A percentile compares a stretch with the other conserved stretches of the same genome.
These are phyloP conservation scores for Wasmannia auropunctata DNA, from an alignment of 1,140 invertebrate species.

Conservation along the genomic window DNA sequence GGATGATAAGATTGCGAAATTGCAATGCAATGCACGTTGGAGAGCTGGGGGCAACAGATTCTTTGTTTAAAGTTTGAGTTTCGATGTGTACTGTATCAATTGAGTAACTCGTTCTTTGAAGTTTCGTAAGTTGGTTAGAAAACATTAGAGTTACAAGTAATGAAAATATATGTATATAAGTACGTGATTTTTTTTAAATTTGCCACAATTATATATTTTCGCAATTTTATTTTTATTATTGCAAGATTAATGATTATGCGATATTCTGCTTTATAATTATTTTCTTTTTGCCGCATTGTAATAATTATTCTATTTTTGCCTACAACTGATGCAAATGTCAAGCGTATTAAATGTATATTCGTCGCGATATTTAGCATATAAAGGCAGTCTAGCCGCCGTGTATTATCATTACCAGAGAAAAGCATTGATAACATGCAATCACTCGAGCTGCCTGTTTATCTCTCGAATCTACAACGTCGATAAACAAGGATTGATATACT, in stretches of 20 bases:
- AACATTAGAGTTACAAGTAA: background rate
- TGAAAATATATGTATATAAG: background rate
- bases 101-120: background rate
- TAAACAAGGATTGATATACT: slow-evolving; percentile 13
- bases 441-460: slow-evolving; percentile 38
- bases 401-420: background rate
- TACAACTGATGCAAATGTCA: background rate
- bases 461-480: slow-evolving; percentile 6
- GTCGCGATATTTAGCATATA: slow-evolving; percentile 1
- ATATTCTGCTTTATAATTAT: background rate
- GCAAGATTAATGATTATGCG: background rate
- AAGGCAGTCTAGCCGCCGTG: background rate
- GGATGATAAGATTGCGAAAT: slow-evolving; percentile 5
- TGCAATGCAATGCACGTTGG: background rate
- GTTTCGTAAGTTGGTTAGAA: too few relatives aligned
- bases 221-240: background rate
- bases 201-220: background rate
- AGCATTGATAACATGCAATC: slow-evolving; percentile 44
- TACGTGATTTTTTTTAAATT: background rate
- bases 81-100: background rate
- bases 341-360: background rate
- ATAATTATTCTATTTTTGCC: too few relatives aligned
- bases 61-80: background rate
- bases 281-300: background rate
- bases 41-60: background rate